Conservation (phyloP, 1,140 invertebrate genomes). For the Heliconius congener region DNA sequence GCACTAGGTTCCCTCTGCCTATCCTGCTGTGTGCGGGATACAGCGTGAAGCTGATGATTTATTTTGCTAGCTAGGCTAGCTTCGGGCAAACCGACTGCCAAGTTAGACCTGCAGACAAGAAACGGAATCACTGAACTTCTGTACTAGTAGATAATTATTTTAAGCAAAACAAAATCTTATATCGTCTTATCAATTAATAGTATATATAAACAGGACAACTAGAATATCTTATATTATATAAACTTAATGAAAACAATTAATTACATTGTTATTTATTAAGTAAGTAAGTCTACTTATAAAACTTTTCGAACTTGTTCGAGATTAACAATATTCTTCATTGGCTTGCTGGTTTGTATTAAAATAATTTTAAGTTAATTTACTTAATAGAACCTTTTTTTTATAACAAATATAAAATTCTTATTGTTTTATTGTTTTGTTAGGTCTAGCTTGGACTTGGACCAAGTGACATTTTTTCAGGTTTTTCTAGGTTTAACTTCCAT, state of each 20-base stretch:
- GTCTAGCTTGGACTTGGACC: neutral
- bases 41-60: no score
- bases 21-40: no score
- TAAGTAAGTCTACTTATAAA: neutral
- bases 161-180: neutral
- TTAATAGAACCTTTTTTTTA: neutral
- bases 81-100: neutral
- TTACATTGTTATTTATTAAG: constrained; percentile 6
- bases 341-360: neutral
- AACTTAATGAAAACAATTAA: neutral
- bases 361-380: neutral
- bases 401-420: neutral
- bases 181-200: neutral
- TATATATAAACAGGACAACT: neutral
- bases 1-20: no score
- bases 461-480: constrained; percentile 52
- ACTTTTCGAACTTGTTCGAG: neutral
- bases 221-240: neutral
- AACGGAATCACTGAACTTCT: neutral
- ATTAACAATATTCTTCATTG: neutral
- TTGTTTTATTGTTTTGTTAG: neutral
- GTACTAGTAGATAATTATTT: neutral
- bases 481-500: constrained; percentile 51
- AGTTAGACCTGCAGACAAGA: neutral
- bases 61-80: no score